Evolutionary conservation across 2,888 invertebrate species (phyloP), one percentile per base, ranked within the genome.

Genomic region (Xanthia icteritia): DNA sequence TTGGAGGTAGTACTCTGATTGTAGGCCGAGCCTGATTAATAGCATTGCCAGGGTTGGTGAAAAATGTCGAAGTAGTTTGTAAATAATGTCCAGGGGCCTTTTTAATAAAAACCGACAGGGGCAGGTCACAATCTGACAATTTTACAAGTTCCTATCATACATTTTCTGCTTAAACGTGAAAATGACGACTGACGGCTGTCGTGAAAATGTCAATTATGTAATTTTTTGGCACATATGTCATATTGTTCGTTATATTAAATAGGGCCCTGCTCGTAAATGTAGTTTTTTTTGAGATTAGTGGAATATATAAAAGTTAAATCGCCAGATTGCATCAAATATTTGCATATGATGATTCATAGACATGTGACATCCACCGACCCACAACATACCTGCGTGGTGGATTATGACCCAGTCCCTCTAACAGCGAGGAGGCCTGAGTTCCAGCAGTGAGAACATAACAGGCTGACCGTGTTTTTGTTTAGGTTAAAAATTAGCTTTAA

Each of bases 1-100:
- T 45, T 65, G 73, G 61, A 79, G 75, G 70, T 69, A 51, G 54
- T n/a, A 36, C 17, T 48, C 74, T 79, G 81, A 77, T 79, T 83
- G 77, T 79, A 63, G 60, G 45, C 61, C 54, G 15, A 31, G 31
- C 13, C 65, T 75, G 71, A 75, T 82, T 76, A 77, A 81, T 81
- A 66, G n/a, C 31, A 68, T 74, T 65, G 60, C 56, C 23, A 70
- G 61, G 31, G 51, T 39, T 20, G 4, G 2, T 27, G 27, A 36
- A 72, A 67, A 66, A 72, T 60, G 27, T 51, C 31, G 13, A 69
- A 51, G 39, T 42, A 42, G 36, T 51, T 39, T 48, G 17, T 17
- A 56, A 73, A 76, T 66, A 68, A 20, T 61, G 20, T 36, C 5
- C 36, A 1, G 61, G 31, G 27, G 17, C 2, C 27, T 27, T 15